A percentile compares a stretch with the other conserved stretches of the same genome.
Evolutionary conservation across 2,797 vertebrate species (phyloP).

Genomic region (Acanthurus lineatus): DNA sequence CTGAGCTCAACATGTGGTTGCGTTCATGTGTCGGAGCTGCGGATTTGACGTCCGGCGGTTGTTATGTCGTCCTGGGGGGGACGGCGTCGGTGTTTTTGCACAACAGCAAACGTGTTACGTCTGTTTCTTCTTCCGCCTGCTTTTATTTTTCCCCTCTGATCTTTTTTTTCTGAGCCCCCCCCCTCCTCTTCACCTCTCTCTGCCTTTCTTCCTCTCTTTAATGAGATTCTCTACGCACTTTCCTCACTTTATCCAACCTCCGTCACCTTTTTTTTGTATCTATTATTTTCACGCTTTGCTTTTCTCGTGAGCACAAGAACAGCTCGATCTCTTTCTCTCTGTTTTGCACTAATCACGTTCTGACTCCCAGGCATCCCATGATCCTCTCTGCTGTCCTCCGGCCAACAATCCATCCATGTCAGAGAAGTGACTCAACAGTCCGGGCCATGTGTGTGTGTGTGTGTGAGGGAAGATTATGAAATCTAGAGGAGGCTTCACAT

Average conservation of each 20-base stretch:
- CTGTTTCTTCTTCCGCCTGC: too few species aligned
- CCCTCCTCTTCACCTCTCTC: too few species aligned
- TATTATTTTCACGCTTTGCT: neutral
- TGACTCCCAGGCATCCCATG: conserved; percentile 39
- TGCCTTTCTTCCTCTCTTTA: too few species aligned
- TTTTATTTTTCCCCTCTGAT: too few species aligned
- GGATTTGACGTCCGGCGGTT: conserved; percentile 32
- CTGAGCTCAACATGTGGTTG: conserved; percentile 66
- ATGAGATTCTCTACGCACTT: too few species aligned
- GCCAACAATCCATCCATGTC: conserved; percentile 48
- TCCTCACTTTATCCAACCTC: too few species aligned
- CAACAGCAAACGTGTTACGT: conserved; percentile 8
- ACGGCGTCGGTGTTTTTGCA: conserved; percentile 23
- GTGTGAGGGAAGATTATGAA: conserved; percentile 36
- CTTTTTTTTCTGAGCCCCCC: too few species aligned
- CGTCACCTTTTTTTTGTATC: neutral
- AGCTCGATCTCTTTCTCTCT: conserved; percentile 54
- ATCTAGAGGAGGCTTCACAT: conserved; percentile 20
- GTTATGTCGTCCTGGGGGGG: conserved; percentile 50
- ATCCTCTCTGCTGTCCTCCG: conserved; percentile 6
- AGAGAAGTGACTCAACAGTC: conserved; percentile 18
- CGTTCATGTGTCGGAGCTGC: conserved; percentile 56
- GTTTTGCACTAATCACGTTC: conserved; percentile 36
- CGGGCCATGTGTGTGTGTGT: conserved; percentile 7
- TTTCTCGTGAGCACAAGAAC: conserved; percentile 32